Evolutionary conservation across 2,888 invertebrate species (phyloP).

Genomic region (Pocota personata): DNA sequence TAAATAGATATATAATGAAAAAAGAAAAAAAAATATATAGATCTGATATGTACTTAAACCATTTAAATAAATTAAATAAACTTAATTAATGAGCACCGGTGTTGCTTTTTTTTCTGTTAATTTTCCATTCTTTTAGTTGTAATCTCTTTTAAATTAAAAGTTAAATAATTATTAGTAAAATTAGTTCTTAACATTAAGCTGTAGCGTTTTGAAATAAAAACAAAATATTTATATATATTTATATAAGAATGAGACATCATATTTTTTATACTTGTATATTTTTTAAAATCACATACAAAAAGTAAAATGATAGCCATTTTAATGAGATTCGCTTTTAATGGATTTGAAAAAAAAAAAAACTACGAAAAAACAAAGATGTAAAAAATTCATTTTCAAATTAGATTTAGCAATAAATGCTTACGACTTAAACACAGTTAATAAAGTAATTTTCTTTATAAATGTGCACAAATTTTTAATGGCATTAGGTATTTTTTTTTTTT

Average conservation of each 20-base stretch:
- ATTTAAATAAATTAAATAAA: not conserved
- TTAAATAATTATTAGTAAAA: conserved; percentile 26
- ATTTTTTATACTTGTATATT: conserved; percentile 71
- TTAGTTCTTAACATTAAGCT: conserved; percentile 45
- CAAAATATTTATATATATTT: conserved; percentile 53
- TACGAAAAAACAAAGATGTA: not conserved
- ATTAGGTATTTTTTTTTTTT: conserved; percentile 5
- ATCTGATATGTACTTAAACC: not conserved
- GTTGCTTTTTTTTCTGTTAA: conserved; percentile 37
- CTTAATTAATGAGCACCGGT: conserved; percentile 36
- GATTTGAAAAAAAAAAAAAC: conserved; percentile 68
- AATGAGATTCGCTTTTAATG: conserved; percentile 60
- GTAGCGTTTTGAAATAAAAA: conserved; percentile 49
- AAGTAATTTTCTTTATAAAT: not conserved
- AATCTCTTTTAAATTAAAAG: conserved; percentile 23
- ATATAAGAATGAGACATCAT: conserved; percentile 60
- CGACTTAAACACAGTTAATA: not conserved
- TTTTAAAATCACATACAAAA: conserved; percentile 70
- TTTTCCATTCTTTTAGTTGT: not conserved
- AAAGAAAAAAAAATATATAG: not conserved
- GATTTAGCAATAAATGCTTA: conserved; percentile 17
- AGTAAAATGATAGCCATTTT: conserved; percentile 40
- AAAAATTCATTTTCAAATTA: conserved; percentile 1
- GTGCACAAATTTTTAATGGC: conserved; percentile 62
- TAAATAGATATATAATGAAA: not conserved